Base-by-base conservation (phyloP, 2,113 vertebrate species). In the Menidia beryllina region DNA sequence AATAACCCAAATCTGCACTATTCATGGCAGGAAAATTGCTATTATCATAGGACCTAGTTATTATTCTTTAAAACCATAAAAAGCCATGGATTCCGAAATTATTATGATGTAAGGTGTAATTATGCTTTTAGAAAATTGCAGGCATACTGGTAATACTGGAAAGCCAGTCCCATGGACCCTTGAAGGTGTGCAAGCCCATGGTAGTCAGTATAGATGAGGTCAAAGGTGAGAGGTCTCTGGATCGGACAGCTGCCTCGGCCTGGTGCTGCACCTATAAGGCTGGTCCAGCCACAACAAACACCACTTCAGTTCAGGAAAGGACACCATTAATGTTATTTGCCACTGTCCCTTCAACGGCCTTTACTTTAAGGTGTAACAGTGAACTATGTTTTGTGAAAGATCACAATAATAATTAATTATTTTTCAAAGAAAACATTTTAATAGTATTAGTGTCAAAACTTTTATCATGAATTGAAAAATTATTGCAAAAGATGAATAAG, bases 131-230 rank as follows among this genome's bases (percentile, higher is more conserved):
- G 3, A 57, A 56, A 38, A 60, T 9, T n/a, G 9, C 17, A 11
- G 7, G 54, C 20, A 2, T 86, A 93, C 92, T 86, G 67, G 77
- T 93, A 93, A 78, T 91, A 86, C 45, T 70, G 72, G 64, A 93
- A 93, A 68, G 91, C 89, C 54, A 91, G 64, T 36, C 92, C 92
- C 92, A 93, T 93, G 55, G 85, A 73, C 43, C 83, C 85, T 30
- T 90, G 84, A 23, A 93, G 89, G 49, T 91, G 91, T 62, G 83
- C 80, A 4, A 93, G 85, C 19, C 92, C 91, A 3, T 93, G 91
- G 76, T 93, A 93, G 87, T 93, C 92, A 0, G 90, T 93, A 45
- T 92, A 93, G 81, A 93, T 83, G 30, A 93, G 85, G 89, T 93
- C 91, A 84, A 91, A 93, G 64, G 81, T 83, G 59, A 93, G 75